Evolutionary conservation across 1,140 invertebrate species (phyloP), one percentile per base, ranked within the genome.

Genomic region (Drosophila kanapiae): DNA sequence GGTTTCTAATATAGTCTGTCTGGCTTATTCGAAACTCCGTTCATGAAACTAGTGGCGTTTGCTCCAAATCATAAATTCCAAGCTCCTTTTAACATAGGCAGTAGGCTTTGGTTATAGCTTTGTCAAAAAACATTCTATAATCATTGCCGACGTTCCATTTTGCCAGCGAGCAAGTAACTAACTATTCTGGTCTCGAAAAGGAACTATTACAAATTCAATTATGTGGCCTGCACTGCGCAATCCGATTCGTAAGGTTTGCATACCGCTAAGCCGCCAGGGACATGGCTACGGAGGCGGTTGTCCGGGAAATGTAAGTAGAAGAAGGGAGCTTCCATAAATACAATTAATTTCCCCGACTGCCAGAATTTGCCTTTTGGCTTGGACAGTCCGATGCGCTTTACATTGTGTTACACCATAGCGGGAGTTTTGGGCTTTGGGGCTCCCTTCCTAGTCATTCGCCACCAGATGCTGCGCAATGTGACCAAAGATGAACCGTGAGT

Each of bases 361-460:
- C n/a, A 88, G 84, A 88, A 88, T 18, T 48, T 90, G 35, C 85
- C 85, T 8, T 90, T 80, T 16, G 74, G 71, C 13, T 43, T 90
- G 43, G 58, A 90, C 7, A 79, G 10, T 10, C 85, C 81, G 0
- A 35, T 82, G 16, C 85, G 85, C 13, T 90, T 90, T 8, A 85
- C 85, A 10, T 1, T 82, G 3, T 85, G 53, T 0, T 90, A 51
- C 35, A 6, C 63, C 0, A 31, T 90, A 27, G 11, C 51, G 0
- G 85, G 85, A 9, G 10, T 37, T 1, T 0, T 90, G 11, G 85
- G 85, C 18, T 90, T 90, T 35, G 85, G 85, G 31, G 57, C 85
- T 27, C 85, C 85, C 1, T 76, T 42, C 8, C 16, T 90, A 29
- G 81, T 90, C 10, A 2, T 90, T n/a, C 75, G 85, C 11, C 85